A percentile compares a stretch with the other conserved stretches of the same genome.
These are phyloP conservation scores for Hypselothyrea guttata DNA, from an alignment of 2,888 invertebrate genomes.

Conservation along the genomic window DNA sequence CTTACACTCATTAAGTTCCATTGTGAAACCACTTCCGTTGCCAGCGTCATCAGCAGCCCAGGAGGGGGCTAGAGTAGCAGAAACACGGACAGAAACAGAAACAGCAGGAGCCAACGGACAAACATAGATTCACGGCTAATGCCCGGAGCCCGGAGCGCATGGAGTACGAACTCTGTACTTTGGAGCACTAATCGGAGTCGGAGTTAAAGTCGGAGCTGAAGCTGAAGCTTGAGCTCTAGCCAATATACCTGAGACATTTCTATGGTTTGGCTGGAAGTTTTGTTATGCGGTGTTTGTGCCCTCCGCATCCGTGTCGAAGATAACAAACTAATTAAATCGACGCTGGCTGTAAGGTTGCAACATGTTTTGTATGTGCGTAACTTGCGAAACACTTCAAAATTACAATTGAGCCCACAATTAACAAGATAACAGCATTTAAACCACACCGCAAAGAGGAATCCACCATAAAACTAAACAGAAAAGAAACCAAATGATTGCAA, in stretches of 20 bases:
- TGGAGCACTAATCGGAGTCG: background rate
- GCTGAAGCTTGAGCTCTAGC: background rate
- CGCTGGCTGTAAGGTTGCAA: slow-evolving; percentile 24
- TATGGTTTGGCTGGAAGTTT: slow-evolving; percentile 13
- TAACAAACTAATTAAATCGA: slow-evolving; percentile 74
- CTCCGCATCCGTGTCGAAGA: slow-evolving; percentile 16
- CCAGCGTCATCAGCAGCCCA: slow-evolving; percentile 18
- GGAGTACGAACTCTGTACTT: too few relatives aligned
- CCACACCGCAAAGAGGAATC: slow-evolving; percentile 4
- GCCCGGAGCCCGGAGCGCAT: too few relatives aligned
- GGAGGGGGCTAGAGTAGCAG: background rate
- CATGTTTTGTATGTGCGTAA: slow-evolving; percentile 64
- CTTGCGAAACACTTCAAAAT: slow-evolving; percentile 63
- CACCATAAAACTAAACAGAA: background rate
- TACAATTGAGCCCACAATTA: slow-evolving; percentile 68
- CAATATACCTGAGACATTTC: too few relatives aligned
- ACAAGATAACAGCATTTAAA: slow-evolving; percentile 57
- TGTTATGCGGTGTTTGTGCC: slow-evolving; percentile 9
- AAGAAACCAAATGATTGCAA: background rate
- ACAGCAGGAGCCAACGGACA: slow-evolving; percentile 1
- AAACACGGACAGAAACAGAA: background rate
- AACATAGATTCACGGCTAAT: background rate
- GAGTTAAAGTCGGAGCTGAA: background rate
- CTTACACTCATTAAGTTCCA: slow-evolving; percentile 76
- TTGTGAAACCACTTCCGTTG: slow-evolving; percentile 74